Conservation (phyloP, 2,797 vertebrate genomes). For the Manis pentadactyla region DNA sequence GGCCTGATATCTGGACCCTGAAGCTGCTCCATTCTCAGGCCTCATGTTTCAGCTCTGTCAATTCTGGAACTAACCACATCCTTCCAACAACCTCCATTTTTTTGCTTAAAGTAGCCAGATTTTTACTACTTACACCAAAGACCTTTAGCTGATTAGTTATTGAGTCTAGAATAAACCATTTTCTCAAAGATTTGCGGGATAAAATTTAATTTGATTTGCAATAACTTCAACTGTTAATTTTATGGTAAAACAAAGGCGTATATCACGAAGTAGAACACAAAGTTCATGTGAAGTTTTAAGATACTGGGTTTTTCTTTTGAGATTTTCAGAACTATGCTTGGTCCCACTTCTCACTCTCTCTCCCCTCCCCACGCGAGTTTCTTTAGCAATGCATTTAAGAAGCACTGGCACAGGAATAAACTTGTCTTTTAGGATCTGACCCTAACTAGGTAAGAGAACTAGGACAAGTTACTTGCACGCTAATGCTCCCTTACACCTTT, state of each 20-base stretch:
- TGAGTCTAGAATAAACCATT: constrained; percentile 10
- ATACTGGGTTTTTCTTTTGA: not conserved
- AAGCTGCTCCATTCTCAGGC: not conserved
- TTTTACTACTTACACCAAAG: constrained; percentile 40
- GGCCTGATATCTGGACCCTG: not conserved
- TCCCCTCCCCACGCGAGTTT: not conserved
- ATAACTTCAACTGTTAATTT: constrained; percentile 48
- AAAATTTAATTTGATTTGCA: constrained; percentile 43
- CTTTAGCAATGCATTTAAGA: constrained; percentile 38
- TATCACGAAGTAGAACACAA: not conserved
- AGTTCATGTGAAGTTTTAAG: constrained; percentile 44
- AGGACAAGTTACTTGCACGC: not conserved
- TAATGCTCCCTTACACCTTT: not conserved
- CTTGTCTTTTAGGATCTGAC: not conserved
- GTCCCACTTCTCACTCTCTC: not conserved
- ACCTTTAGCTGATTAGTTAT: not conserved
- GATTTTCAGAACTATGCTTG: constrained; percentile 11
- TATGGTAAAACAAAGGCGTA: not conserved
- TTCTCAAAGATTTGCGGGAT: constrained; percentile 7
- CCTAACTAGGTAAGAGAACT: constrained; percentile 22
- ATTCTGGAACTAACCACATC: not conserved
- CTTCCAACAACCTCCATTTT: not conserved
- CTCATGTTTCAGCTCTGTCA: not conserved
- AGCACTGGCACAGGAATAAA: not conserved
- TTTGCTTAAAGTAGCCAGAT: not conserved